Evolutionary conservation across 1,140 invertebrate species (phyloP), one percentile per base, ranked within the genome.

Genomic region (Caenorhabditis latens): DNA sequence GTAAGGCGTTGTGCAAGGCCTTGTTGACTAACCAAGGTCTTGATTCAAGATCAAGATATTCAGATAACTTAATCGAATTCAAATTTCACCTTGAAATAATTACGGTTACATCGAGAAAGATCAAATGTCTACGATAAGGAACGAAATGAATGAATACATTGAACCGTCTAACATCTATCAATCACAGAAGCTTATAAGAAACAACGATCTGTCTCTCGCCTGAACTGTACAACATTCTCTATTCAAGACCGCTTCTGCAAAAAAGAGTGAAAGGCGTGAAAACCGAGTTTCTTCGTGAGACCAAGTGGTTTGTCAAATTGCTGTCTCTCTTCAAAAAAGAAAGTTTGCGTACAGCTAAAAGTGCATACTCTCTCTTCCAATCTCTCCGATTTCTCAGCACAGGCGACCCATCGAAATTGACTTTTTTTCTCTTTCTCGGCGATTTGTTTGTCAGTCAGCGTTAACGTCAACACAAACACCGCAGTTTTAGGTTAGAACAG

Each of bases 331-430:
- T 24, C 32, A 65, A 65, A 65, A 65, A 65, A 65, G 61, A 71
- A 71, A 71, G 65, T 71, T 71, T 71, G 65, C 65, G 65, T 71
- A 71, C 42, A 71, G 42, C 65, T 7, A 63, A 71, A 71, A 71
- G 65, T 71, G 65, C 65, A 71, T 43, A 14, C 61, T 65, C 61
- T 40, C 61, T 42, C 61, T 65, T 32, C 32, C 50, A 50, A 11
- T 50, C 61, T 65, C 61, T 43, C 40, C 65, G 42, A 71, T 71
- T 71, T 71, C 65, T 71, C 65, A 71, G 65, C 65, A 71, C 65
- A 46, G 65, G 40, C 65, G 21, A 24, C 21, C 32, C 32, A 32
- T 65, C 61, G 21, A 32, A 40, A 40, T 65, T 58, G 14, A 58
- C 19, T n/a, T 14, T 58, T n/a, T 58, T 58, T 58, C n/a, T 58